A percentile compares a stretch with the other conserved stretches of the same genome.
These are phyloP conservation scores for Andricus grossulariae DNA, from an alignment of 1,140 invertebrate species.

Conservation along the genomic window DNA sequence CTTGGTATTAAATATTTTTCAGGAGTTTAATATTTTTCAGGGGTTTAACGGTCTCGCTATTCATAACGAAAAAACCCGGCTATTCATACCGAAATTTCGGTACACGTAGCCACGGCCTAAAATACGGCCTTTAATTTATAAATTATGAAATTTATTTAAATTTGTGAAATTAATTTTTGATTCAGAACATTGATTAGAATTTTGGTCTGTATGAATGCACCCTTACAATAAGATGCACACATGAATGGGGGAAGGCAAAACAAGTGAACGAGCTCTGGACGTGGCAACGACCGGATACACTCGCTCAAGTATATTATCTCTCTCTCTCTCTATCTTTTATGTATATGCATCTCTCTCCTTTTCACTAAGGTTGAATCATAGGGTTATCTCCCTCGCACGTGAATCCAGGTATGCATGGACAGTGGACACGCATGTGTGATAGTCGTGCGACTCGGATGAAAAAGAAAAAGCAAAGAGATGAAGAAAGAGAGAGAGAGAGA, in stretches of 20 bases:
- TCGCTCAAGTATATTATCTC: conserved; percentile 55
- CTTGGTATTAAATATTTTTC: no score
- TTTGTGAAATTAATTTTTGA: background rate
- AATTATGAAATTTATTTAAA: background rate
- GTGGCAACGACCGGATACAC: conserved; percentile 72
- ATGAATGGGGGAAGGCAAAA: conserved; percentile 62
- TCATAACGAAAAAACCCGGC: no score
- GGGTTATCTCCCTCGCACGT: conserved; percentile 35
- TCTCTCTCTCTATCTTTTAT: conserved; percentile 24
- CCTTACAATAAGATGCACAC: conserved; percentile 41
- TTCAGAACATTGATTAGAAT: conserved; percentile 8
- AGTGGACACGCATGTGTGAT: conserved; percentile 43
- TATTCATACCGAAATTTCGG: no score
- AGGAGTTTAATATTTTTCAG: no score
- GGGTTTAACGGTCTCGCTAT: no score
- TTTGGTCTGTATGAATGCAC: conserved; percentile 43
- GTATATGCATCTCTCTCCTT: conserved; percentile 41
- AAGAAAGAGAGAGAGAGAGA: conserved; percentile 38
- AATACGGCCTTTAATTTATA: no score
- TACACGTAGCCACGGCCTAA: no score
- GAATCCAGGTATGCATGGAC: conserved; percentile 51
- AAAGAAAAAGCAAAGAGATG: conserved; percentile 34
- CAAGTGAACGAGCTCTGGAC: conserved; percentile 70
- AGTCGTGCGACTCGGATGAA: conserved; percentile 45
- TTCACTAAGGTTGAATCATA: conserved; percentile 37